phyloP scores from a whole-genome alignment of 2,113 vertebrate species.

The Muntiacus reevesi region DNA sequence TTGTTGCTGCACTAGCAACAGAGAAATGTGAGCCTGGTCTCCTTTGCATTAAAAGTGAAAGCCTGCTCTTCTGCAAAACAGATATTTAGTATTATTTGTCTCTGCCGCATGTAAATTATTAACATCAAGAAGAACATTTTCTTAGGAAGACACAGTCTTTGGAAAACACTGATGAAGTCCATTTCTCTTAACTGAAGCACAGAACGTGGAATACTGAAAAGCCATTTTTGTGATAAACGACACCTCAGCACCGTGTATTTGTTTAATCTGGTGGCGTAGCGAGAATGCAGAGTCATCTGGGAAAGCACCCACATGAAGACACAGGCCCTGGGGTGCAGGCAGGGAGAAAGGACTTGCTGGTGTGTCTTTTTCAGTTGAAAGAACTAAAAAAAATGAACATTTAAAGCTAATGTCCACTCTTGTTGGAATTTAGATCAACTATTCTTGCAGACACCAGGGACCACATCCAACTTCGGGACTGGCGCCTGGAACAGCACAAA shows the following conservation, averaged over 20 bases:
- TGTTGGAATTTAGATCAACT: not conserved
- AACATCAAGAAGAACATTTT: not conserved
- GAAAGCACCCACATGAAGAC: not conserved
- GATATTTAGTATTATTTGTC: not conserved
- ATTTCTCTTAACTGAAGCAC: not conserved
- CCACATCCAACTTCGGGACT: not conserved
- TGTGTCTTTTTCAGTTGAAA: not conserved
- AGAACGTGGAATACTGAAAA: not conserved
- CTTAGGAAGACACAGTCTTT: not conserved
- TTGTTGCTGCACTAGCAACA: not conserved
- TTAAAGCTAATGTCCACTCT: not conserved
- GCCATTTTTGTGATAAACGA: not conserved
- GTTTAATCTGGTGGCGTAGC: not conserved
- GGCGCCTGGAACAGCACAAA: not conserved
- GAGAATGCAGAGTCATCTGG: not conserved
- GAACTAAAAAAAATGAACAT: not conserved
- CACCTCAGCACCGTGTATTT: not conserved
- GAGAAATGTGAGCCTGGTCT: not conserved
- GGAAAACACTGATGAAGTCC: not conserved
- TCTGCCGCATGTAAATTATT: not conserved
- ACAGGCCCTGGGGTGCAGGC: fast-evolving
- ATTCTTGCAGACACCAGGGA: not conserved
- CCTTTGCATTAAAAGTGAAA: not conserved
- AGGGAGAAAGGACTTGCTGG: fast-evolving
- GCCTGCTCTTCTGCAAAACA: not conserved